Percentiles rank a stretch among this genome's conserved stretches.
These are phyloP conservation scores for Colius striatus DNA, from an alignment of 2,113 vertebrate species.

Conservation along the genomic window DNA sequence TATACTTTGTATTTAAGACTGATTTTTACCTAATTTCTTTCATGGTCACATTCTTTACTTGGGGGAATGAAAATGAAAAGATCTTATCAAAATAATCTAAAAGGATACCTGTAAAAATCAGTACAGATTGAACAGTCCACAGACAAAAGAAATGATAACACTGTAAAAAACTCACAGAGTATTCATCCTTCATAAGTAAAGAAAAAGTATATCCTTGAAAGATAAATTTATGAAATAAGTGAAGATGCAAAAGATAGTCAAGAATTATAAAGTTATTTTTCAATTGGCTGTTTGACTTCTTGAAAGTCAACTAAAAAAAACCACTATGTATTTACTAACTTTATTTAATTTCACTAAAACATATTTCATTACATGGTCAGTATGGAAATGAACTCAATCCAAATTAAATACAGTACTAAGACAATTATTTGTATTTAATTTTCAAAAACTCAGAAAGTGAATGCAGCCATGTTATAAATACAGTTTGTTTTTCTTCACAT, in stretches of 20 bases:
- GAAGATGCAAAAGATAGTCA: slow-evolving; percentile 24
- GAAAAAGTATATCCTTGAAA: slow-evolving; percentile 53
- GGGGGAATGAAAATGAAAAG: too few relatives aligned
- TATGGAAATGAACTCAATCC: not conserved
- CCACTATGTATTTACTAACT: slow-evolving; percentile 20
- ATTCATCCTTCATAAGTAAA: slow-evolving; percentile 27
- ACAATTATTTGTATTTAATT: not conserved
- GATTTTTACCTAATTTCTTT: slow-evolving; percentile 32
- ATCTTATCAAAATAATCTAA: not conserved
- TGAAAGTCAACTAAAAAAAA: not conserved
- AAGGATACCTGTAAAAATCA: slow-evolving; percentile 57
- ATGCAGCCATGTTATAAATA: not conserved
- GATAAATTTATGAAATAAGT: slow-evolving; percentile 53
- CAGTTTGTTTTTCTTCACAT: not conserved
- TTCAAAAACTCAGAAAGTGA: not conserved
- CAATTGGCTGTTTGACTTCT: slow-evolving; percentile 10
- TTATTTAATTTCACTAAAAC: slow-evolving; percentile 16
- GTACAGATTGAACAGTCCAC: not conserved
- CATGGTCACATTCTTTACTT: slow-evolving; percentile 39
- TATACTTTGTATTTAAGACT: slow-evolving; percentile 26
- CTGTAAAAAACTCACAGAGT: not conserved
- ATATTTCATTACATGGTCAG: not conserved
- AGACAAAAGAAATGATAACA: not conserved
- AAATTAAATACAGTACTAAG: not conserved
- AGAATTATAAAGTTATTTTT: slow-evolving; percentile 52